phyloP scores from a whole-genome alignment of 2,113 vertebrate species.

The Girardinichthys multiradiatus region DNA sequence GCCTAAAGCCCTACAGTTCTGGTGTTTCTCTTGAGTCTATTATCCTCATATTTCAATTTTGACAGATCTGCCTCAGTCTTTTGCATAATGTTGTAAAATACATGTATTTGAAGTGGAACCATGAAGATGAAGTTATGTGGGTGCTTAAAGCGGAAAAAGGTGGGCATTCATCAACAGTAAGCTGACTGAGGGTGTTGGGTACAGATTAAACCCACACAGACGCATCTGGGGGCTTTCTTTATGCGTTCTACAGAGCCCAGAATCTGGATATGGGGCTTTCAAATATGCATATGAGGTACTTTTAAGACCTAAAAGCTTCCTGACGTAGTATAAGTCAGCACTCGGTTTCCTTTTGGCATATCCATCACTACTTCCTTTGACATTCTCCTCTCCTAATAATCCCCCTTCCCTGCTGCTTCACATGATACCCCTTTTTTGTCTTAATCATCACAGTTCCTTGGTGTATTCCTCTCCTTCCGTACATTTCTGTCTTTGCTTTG shows the following conservation, averaged over 20 bases:
- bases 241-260: too few relatives aligned
- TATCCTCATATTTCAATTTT: background rate
- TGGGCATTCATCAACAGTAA: conserved; percentile 26
- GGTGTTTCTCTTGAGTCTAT: background rate
- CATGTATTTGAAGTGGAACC: background rate
- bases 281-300: conserved; percentile 24
- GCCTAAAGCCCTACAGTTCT: conserved; percentile 8
- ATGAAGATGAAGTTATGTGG: background rate
- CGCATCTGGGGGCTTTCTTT: conserved; percentile 2
- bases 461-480: conserved; percentile 19
- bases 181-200: conserved; percentile 23
- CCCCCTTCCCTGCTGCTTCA: conserved; percentile 12
- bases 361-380: conserved; percentile 31
- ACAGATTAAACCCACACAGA: conserved; percentile 29
- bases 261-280: conserved; percentile 12
- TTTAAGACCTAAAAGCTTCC: conserved; percentile 31
- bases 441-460: conserved; percentile 48
- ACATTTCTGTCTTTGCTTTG: conserved; percentile 5
- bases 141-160: conserved; percentile 15
- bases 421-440: conserved; percentile 46
- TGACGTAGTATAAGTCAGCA: conserved; percentile 23
- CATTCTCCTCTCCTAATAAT: conserved; percentile 2
- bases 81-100: conserved; percentile 6
- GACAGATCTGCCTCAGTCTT: conserved; percentile 6
- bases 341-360: conserved; percentile 14